phyloP scores from a whole-genome alignment of 1,140 invertebrate species.

The Drosophila melanogaster region Release_6_plus_ISO1_MT NT_037436.4:1199501-1200000 shows the following conservation, averaged over 20 bases:
- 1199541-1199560: too few relatives aligned
- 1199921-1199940: slow-evolving; percentile 7
- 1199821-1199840: slow-evolving; percentile 5
- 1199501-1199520: neutral
- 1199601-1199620: neutral
- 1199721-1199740: slow-evolving; percentile 3
- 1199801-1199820: slow-evolving; percentile 20
- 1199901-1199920: slow-evolving; percentile 35
- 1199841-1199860: slow-evolving; percentile 23
- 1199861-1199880: slow-evolving; percentile 29
- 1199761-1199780: slow-evolving; percentile 2
- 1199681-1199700: neutral
- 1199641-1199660: neutral
- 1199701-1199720: too few relatives aligned
- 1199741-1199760: neutral
- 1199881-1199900: slow-evolving; percentile 43
- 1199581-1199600: neutral
- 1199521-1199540: too few relatives aligned
- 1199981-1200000: slow-evolving; percentile 25
- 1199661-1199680: neutral
- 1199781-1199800: neutral
- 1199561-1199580: neutral
- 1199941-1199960: slow-evolving; percentile 44
- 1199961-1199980: slow-evolving; percentile 24
- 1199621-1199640: neutral